Percentiles rank a stretch among this genome's conserved stretches.
Evolutionary conservation across 1,140 invertebrate genomes (phyloP).

Genomic region (Choristoneura fumiferana): DNA sequence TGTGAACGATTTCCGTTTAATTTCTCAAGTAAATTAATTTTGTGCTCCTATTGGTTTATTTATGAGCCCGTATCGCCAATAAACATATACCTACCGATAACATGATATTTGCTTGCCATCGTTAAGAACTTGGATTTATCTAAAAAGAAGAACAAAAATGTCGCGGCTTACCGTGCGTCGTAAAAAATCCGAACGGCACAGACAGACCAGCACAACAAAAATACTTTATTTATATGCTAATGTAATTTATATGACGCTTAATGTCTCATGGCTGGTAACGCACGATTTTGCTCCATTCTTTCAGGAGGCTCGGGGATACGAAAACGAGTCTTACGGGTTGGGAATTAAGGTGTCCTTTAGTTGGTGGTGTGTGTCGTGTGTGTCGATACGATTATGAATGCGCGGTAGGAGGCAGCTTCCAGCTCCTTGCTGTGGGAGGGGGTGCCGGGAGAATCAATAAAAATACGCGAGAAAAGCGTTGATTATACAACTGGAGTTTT

Average conservation of each 20-base stretch:
- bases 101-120: slow-evolving; percentile 69
- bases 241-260: slow-evolving; percentile 78
- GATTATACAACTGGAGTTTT: slow-evolving; percentile 72
- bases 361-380: slow-evolving; percentile 45
- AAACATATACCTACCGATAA: slow-evolving; percentile 71
- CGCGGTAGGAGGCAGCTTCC: slow-evolving; percentile 73
- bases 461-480: slow-evolving; percentile 76
- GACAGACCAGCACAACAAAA: slow-evolving; percentile 63
- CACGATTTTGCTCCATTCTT: slow-evolving; percentile 73
- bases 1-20: background rate
- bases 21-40: slow-evolving; percentile 63
- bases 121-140: slow-evolving; percentile 72
- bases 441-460: slow-evolving; percentile 70
- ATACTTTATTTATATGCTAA: slow-evolving; percentile 79
- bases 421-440: slow-evolving; percentile 61
- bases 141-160: slow-evolving; percentile 74
- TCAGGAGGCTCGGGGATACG: slow-evolving; percentile 30
- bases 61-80: slow-evolving; percentile 72
- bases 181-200: slow-evolving; percentile 61
- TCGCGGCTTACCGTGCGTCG: slow-evolving; percentile 57
- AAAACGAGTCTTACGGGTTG: slow-evolving; percentile 44
- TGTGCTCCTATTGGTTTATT: slow-evolving; percentile 68
- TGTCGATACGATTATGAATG: slow-evolving; percentile 77
- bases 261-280: slow-evolving; percentile 75
- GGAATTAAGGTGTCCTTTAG: slow-evolving; percentile 54